These are phyloP conservation scores for Acestrorhynchus altus DNA, from an alignment of 2,797 vertebrate genomes.

Conservation along the genomic window DNA sequence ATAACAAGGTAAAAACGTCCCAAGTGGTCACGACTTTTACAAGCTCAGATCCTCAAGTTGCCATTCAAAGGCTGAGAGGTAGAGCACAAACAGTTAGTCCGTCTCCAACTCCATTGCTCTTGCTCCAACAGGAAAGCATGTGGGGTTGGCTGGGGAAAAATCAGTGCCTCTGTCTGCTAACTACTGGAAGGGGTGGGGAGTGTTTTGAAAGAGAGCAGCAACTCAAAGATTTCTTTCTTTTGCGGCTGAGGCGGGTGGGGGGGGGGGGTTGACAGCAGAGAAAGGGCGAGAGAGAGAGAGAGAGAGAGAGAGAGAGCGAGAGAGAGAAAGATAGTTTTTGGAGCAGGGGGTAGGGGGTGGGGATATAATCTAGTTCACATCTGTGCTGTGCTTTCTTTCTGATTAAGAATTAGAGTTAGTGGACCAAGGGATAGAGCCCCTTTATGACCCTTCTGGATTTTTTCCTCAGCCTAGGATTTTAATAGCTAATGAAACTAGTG, in stretches of 20 bases:
- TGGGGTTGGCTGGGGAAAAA: conserved; percentile 68
- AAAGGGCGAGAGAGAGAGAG: conserved; percentile 50
- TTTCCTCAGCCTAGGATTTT: conserved; percentile 53
- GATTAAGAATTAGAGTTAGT: conserved; percentile 56
- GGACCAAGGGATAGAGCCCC: conserved; percentile 37
- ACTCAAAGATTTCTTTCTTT: conserved; percentile 80
- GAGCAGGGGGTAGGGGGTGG: conserved; percentile 47
- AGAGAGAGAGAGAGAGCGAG: conserved; percentile 49
- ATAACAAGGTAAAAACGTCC: conserved; percentile 17
- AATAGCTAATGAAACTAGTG: neutral
- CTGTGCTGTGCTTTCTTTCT: conserved; percentile 64
- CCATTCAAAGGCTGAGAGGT: conserved; percentile 61
- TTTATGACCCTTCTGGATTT: conserved; percentile 52
- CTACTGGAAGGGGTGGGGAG: conserved; percentile 64
- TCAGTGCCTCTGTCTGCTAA: conserved; percentile 68
- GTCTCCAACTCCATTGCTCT: conserved; percentile 68
- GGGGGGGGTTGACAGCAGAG: conserved; percentile 27
- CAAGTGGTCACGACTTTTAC: conserved; percentile 15
- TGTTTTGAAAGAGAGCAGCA: conserved; percentile 65
- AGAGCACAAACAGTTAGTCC: conserved; percentile 60
- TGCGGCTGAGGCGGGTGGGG: conserved; percentile 68
- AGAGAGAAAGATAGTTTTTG: conserved; percentile 50
- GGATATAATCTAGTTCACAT: conserved; percentile 79
- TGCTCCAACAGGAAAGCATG: conserved; percentile 52
- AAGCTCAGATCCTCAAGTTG: conserved; percentile 1